phyloP scores from a whole-genome alignment of 2,797 vertebrate genomes.

The Epinephelus awoara region DNA sequence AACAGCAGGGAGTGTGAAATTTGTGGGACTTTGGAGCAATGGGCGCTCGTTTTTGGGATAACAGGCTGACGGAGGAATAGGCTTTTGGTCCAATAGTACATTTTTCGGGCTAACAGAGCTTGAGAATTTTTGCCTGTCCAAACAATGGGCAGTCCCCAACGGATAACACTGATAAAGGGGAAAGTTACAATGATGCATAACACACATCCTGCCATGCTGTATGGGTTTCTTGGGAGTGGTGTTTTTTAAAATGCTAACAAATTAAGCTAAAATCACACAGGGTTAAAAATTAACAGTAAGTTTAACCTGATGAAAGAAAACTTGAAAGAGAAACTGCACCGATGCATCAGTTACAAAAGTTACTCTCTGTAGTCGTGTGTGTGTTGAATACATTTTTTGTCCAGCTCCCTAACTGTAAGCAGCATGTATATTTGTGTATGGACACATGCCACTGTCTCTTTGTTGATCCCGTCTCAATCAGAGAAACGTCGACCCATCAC shows the following conservation, averaged over 20 bases:
- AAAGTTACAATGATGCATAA: background rate
- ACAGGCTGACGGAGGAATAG: too few species aligned
- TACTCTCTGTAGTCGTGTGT: background rate
- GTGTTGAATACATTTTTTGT: constrained; percentile 16
- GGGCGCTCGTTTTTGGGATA: too few species aligned
- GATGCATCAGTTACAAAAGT: constrained; percentile 7
- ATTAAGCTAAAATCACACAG: constrained; percentile 1
- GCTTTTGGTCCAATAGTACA: too few species aligned
- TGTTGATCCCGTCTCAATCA: constrained; percentile 77
- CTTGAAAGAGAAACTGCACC: background rate
- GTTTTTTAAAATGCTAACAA: background rate
- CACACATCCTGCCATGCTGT: too few species aligned
- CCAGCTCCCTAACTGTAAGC: constrained; percentile 36
- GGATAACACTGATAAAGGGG: too few species aligned
- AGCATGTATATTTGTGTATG: constrained; percentile 52
- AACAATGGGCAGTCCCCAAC: too few species aligned
- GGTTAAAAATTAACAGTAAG: background rate
- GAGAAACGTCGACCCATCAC: constrained; percentile 68
- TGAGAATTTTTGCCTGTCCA: too few species aligned
- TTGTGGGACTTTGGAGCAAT: too few species aligned
- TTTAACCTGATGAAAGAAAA: constrained; percentile 12
- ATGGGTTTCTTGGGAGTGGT: background rate
- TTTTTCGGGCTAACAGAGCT: too few species aligned
- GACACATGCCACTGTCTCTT: constrained; percentile 68
- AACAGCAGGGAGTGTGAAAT: too few species aligned